phyloP scores from a whole-genome alignment of 2,113 vertebrate species.

The Hystrix cristata region DNA sequence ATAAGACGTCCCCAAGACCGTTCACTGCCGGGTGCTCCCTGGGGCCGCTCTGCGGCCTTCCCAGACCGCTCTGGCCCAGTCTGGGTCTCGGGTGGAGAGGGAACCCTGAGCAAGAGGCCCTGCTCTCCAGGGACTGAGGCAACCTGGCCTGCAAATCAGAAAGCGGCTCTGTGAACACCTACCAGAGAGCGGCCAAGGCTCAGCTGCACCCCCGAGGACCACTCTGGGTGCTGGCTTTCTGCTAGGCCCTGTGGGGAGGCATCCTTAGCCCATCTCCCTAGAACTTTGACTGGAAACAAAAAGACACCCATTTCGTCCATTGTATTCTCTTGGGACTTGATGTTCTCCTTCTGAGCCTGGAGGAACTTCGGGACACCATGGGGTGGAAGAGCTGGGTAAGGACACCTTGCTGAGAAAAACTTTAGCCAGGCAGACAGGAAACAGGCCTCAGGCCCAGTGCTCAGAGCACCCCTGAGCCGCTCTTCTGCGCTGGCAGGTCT shows the following conservation, averaged over 20 bases:
- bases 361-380: accelerated
- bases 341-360: background rate
- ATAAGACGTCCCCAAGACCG: background rate
- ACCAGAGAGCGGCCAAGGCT: background rate
- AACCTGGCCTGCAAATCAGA: background rate
- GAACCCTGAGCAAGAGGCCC: background rate
- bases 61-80: too few relatives aligned
- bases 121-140: background rate
- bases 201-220: background rate
- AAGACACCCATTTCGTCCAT: background rate
- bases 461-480: background rate
- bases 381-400: background rate
- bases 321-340: background rate
- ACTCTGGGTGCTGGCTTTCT: background rate
- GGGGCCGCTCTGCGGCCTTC: background rate
- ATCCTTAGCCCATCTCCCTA: background rate
- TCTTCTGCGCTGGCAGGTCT: constrained; percentile 90
- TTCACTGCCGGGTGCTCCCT: background rate
- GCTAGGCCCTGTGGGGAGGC: background rate
- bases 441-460: background rate
- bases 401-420: background rate
- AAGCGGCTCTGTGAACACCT: background rate
- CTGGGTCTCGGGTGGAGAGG: background rate
- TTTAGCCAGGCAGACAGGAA: background rate
- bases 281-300: background rate